Evolutionary conservation across 2,113 vertebrate genomes (phyloP).

Genomic region (Centropus bengalensis): DNA sequence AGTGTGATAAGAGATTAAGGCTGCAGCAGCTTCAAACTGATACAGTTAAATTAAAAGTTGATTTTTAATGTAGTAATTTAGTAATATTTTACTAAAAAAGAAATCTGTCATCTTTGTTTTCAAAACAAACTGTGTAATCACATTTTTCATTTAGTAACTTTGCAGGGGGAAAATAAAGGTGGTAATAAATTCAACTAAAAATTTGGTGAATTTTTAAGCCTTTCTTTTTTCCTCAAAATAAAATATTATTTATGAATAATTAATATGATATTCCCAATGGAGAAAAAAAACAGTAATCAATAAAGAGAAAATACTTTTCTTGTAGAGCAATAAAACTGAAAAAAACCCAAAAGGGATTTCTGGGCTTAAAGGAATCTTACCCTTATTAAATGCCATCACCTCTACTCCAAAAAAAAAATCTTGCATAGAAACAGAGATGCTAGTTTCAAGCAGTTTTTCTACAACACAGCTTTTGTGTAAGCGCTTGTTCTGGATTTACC

Average conservation of each 20-base stretch:
- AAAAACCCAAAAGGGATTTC: rapidly evolving
- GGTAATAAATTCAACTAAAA: neutral
- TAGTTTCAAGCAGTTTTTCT: neutral
- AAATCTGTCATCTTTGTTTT: neutral
- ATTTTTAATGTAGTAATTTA: neutral
- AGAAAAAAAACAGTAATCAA: neutral
- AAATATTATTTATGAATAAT: neutral
- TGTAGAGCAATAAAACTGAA: neutral
- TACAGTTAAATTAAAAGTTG: neutral
- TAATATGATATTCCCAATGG: neutral
- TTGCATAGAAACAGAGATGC: neutral
- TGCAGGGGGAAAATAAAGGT: neutral
- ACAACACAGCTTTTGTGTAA: neutral
- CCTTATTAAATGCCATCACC: rapidly evolving
- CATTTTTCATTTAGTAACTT: neutral
- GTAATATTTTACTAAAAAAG: neutral
- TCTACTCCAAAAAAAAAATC: rapidly evolving
- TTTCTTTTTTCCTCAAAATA: neutral
- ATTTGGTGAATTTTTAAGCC: rapidly evolving
- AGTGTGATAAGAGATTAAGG: neutral
- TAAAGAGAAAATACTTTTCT: neutral
- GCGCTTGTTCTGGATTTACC: neutral
- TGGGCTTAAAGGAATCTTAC: rapidly evolving
- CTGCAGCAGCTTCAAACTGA: neutral
- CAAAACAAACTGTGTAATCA: neutral